A percentile compares a stretch with the other conserved stretches of the same genome.
Evolutionary conservation across 1,140 invertebrate genomes (phyloP).

Genomic region (Drosophila teissieri): DNA sequence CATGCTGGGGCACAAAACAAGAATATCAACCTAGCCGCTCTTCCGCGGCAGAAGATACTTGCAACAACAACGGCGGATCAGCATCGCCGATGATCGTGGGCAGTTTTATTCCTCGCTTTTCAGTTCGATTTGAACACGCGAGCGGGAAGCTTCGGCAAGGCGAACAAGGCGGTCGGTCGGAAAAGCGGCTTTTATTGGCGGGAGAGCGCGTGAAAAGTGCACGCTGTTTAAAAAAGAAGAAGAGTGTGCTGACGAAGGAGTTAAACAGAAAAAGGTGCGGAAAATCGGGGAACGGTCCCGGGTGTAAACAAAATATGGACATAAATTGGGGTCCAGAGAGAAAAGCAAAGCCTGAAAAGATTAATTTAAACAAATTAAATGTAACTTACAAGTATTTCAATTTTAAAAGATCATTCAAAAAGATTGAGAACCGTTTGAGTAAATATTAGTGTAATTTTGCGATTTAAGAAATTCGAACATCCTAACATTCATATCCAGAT

Average conservation of each 20-base stretch:
- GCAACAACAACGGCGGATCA: slow-evolving; percentile 16
- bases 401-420: neutral
- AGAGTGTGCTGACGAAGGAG: slow-evolving; percentile 14
- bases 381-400: neutral
- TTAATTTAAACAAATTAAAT: neutral
- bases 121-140: slow-evolving; percentile 54
- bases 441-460: too few relatives aligned
- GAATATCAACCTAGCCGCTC: slow-evolving; percentile 19
- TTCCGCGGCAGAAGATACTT: slow-evolving; percentile 3
- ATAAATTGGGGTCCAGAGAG: slow-evolving; percentile 1
- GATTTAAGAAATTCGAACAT: too few relatives aligned
- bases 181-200: slow-evolving; percentile 12
- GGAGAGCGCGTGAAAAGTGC: slow-evolving; percentile 25
- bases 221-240: slow-evolving; percentile 2
- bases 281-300: slow-evolving; percentile 1
- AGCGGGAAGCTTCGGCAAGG: slow-evolving; percentile 23
- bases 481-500: too few relatives aligned
- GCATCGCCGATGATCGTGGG: slow-evolving; percentile 39
- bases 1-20: slow-evolving; percentile 50
- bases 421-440: too few relatives aligned
- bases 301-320: slow-evolving; percentile 1
- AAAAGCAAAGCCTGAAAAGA: neutral
- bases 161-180: slow-evolving; percentile 2
- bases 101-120: slow-evolving; percentile 18
- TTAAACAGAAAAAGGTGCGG: neutral